A percentile compares a stretch with the other conserved stretches of the same genome.
These are phyloP conservation scores for Loris lydekkerianus DNA, from an alignment of 2,797 vertebrate genomes.

Conservation along the genomic window DNA sequence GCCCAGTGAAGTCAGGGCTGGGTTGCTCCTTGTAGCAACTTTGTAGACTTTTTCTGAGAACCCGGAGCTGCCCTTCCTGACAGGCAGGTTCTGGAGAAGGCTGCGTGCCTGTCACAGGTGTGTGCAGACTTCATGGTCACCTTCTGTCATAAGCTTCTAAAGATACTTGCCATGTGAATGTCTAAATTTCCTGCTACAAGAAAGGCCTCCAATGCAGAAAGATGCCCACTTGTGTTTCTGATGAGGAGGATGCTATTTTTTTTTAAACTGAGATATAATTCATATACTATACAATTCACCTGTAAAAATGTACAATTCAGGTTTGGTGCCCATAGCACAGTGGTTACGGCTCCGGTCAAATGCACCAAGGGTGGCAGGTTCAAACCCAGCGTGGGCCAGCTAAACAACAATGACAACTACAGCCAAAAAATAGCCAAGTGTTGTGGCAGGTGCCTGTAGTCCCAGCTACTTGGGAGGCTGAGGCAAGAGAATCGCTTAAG, in stretches of 20 bases:
- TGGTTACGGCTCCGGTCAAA: no score
- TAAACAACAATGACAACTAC: no score
- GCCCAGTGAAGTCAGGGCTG: not conserved
- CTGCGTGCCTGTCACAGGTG: not conserved
- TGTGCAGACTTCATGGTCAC: not conserved
- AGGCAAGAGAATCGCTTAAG: no score
- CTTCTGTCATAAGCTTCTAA: not conserved
- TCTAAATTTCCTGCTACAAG: not conserved
- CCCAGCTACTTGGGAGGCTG: no score
- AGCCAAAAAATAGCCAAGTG: no score
- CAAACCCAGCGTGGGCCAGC: no score
- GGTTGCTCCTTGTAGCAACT: not conserved
- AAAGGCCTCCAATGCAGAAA: not conserved
- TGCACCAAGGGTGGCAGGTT: no score
- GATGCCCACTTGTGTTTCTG: not conserved
- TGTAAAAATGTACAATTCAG: not conserved
- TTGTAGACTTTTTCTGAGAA: not conserved
- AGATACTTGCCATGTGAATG: rapidly evolving
- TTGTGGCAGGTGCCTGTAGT: no score
- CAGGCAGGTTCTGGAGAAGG: not conserved
- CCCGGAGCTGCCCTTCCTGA: not conserved
- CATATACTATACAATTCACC: not conserved
- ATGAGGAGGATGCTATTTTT: not conserved
- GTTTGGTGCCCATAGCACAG: no score
- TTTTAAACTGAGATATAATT: not conserved